Evolutionary conservation across 2,113 vertebrate genomes (phyloP), one percentile per base, ranked within the genome.

Genomic region (Kobus ellipsiprymnus): DNA sequence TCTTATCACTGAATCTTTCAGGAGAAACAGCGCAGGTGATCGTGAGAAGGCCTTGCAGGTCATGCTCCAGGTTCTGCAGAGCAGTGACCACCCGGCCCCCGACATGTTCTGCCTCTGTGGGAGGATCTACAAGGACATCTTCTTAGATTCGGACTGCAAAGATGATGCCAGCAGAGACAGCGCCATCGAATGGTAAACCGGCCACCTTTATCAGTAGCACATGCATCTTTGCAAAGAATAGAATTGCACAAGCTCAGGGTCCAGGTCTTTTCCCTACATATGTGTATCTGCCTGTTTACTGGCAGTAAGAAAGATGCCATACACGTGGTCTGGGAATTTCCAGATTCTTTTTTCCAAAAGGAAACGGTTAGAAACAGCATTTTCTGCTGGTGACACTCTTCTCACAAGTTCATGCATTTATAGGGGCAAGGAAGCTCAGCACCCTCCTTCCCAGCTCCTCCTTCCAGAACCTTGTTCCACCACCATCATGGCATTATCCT

Each of bases 31-130:
- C 78, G 90, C 98, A 2, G 99, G 99, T 2, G 99, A 99, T 98
- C 98, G 99, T 87, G 99, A 99, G 94, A 99, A 99, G 97, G 99
- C 99, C 48, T 98, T 99, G 6, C 95, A 99, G 33, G 99, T 99
- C 98, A 99, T 99, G 99, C 99, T 99, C 59, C 99, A 99, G 98
- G 99, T 99, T 83, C 91, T 99, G 54, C 99, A 99, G 97, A 99
- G 98, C 0, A 99, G 99, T 96, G 99, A 99, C 87, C 99, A 99
- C 83, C 99, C 99, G 0, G 99, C 99, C 15, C 99, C 99, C 0
- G 99, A 99, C 97, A 99, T 99, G 99, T 99, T 99, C 98, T 99
- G 99, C 93, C 98, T 99, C 36, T 99, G 99, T 92, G 99, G 99
- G 50, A 99, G 99, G 36, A 99, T 99, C 98, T 99, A 99, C 98